Evolutionary conservation across 2,888 invertebrate genomes (phyloP), one percentile per base, ranked within the genome.

Genomic region (Drosophila infuscata): DNA sequence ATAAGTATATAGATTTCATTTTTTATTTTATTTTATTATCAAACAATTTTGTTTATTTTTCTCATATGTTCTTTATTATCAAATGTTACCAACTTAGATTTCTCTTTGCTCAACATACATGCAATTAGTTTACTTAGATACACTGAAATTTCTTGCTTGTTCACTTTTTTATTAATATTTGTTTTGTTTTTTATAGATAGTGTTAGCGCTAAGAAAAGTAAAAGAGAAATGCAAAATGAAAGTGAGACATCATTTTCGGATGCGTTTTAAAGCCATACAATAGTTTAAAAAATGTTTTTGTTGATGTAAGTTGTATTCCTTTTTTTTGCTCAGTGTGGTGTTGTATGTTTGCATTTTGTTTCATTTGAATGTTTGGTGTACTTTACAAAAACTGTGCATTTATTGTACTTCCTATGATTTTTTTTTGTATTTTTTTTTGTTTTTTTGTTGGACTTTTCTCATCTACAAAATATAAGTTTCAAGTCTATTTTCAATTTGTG

Each of bases 381-480:
- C 59, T 71, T 76, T 64, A 67, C 57, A 76, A 63, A 74, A 67
- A 53, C 25, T 51, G 76, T 71, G 76, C 65, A 64, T 20, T 20
- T 57, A 15, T 15, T 43, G 32, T 12, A 43, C 20, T 43, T 57
- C 29, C 48, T 25, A 46, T 25, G 8, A 25, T 20, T 52, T 48
- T 12, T 9, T 43, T 29, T n/a, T n/a, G n/a, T n/a, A n/a, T n/a
- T 25, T 25, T 25, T 25, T 25, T 25, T 25, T 15, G 3, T 11
- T 9, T 35, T 25, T 30, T 48, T 15, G n/a, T 15, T 29, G 4
- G 17, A 46, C n/a, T 60, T 54, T 53, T 70, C 56, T 53, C n/a
- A 62, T 20, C 82, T 82, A 84, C 71, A 82, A 82, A 76, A 70
- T 62, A 82, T 77, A 79, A 79, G 53, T 70, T 65, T 71, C 57